These are phyloP conservation scores for Pollenia angustigena DNA, from an alignment of 2,888 invertebrate species.

Conservation along the genomic window DNA sequence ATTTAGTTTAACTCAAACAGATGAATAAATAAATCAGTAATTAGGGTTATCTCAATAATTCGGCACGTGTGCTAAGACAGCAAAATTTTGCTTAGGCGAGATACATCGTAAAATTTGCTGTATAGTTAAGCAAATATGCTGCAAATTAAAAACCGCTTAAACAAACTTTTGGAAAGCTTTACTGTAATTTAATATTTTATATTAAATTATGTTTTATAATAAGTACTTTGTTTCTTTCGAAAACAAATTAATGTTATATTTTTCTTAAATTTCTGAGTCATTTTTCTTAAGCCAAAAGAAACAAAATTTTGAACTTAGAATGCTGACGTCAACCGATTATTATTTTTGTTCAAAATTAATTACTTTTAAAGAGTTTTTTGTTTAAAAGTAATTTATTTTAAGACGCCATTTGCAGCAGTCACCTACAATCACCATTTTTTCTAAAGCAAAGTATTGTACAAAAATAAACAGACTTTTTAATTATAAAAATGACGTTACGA, in stretches of 20 bases:
- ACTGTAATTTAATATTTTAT: constrained; percentile 1
- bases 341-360: neutral
- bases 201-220: neutral
- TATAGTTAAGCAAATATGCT: no score
- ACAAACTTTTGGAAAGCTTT: no score
- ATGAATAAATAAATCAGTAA: neutral
- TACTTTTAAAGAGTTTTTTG: neutral
- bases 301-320: neutral
- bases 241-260: neutral
- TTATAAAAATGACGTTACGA: constrained; percentile 19
- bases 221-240: neutral
- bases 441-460: neutral
- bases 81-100: no score
- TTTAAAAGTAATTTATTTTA: neutral
- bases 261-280: constrained; percentile 17
- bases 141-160: no score
- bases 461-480: constrained; percentile 6
- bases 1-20: neutral
- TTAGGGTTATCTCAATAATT: no score
- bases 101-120: no score
- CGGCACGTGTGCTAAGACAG: no score
- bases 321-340: neutral
- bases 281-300: neutral
- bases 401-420: constrained; percentile 15
- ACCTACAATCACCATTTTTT: constrained; percentile 4